These are phyloP conservation scores for Rhinolophus sinicus DNA, from an alignment of 2,113 vertebrate genomes.

Conservation along the genomic window DNA sequence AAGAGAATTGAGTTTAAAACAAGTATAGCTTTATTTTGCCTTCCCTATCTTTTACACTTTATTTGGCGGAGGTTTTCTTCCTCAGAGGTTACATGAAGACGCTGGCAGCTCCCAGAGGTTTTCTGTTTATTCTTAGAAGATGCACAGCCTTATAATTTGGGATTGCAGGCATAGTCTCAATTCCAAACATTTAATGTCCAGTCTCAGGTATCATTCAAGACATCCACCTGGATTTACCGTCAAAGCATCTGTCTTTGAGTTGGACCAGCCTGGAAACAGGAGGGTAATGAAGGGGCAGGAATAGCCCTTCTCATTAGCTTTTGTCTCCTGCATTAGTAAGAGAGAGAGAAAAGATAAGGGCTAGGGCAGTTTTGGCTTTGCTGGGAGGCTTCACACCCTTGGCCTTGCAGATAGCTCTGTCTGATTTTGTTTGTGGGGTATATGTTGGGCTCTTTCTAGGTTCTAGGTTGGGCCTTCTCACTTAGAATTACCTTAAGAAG, in stretches of 20 bases:
- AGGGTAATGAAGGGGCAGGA: neutral
- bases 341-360: neutral
- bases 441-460: neutral
- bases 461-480: neutral
- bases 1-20: neutral
- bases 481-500: neutral
- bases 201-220: neutral
- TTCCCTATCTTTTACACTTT: neutral
- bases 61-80: neutral
- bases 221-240: neutral
- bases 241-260: neutral
- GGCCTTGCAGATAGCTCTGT: neutral
- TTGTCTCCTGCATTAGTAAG: neutral
- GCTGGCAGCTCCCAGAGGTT: neutral
- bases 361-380: neutral
- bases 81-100: neutral
- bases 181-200: neutral
- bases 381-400: neutral
- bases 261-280: neutral
- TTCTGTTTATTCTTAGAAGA: constrained; percentile 17
- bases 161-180: neutral
- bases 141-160: neutral
- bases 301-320: neutral
- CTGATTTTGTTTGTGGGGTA: neutral
- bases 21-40: neutral